Evolutionary conservation across 2,888 invertebrate species (phyloP).

Genomic region (Amitus sp.): DNA sequence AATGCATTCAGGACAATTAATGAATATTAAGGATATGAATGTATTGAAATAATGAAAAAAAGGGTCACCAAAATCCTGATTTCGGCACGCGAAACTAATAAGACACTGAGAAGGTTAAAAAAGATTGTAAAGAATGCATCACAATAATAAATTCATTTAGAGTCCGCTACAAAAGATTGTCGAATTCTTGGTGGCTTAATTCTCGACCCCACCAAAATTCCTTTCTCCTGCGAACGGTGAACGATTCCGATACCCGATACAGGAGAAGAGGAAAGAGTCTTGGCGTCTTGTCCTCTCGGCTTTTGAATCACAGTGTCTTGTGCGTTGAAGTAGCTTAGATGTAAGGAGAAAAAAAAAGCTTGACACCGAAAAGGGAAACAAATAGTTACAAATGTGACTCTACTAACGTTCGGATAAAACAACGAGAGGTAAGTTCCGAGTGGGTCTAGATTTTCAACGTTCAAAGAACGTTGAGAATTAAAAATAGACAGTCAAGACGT

Average conservation of each 20-base stretch:
- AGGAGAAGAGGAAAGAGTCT: conserved; percentile 38
- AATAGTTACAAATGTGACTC: conserved; percentile 3
- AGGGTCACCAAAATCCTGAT: no score
- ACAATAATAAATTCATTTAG: no score
- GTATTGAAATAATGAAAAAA: no score
- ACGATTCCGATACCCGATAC: conserved; percentile 31
- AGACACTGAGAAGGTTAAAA: no score
- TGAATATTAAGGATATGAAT: no score
- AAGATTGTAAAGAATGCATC: not conserved
- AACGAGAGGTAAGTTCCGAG: conserved; percentile 1
- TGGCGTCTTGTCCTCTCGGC: conserved; percentile 40
- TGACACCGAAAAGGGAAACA: not conserved
- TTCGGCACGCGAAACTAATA: no score
- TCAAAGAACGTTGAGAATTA: no score
- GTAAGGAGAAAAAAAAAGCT: conserved; percentile 17
- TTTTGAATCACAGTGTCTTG: conserved; percentile 25
- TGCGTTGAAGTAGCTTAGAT: conserved; percentile 31
- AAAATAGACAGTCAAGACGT: no score
- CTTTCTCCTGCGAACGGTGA: conserved; percentile 30
- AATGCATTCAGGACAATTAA: no score
- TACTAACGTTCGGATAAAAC: not conserved
- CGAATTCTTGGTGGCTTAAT: no score
- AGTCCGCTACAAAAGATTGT: no score
- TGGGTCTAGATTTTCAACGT: no score
- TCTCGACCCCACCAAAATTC: conserved; percentile 32